Conservation (phyloP, 2,888 invertebrate species). For the Lasioglossum villosulum region DNA sequence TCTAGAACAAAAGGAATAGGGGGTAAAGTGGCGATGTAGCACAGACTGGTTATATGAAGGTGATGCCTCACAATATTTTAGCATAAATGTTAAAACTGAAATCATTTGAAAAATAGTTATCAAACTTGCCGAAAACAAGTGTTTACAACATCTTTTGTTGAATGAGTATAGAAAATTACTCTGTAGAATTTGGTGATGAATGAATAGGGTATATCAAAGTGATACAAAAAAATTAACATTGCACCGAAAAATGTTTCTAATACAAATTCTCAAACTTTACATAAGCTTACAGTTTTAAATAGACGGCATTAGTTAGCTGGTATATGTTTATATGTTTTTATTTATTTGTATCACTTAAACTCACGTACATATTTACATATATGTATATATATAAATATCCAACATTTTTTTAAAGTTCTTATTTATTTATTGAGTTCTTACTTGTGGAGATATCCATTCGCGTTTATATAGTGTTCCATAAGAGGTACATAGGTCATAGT, state of each 20-base stretch:
- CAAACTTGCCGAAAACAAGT: constrained; percentile 7
- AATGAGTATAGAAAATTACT: constrained; percentile 17
- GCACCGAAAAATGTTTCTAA: constrained; percentile 27
- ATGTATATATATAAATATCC: background rate
- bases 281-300: constrained; percentile 72
- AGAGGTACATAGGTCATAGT: background rate
- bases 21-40: constrained; percentile 83
- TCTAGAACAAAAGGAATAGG: constrained; percentile 41
- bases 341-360: constrained; percentile 46
- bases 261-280: constrained; percentile 77
- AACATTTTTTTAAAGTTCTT: background rate
- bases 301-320: constrained; percentile 72
- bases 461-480: background rate
- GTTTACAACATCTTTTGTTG: constrained; percentile 10
- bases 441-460: background rate
- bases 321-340: constrained; percentile 33
- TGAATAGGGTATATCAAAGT: constrained; percentile 24
- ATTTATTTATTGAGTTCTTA: background rate
- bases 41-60: constrained; percentile 84
- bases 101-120: background rate
- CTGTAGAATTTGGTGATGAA: constrained; percentile 27
- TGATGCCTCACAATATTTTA: constrained; percentile 77
- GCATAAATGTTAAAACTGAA: constrained; percentile 39
- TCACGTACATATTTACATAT: background rate
- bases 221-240: constrained; percentile 41